phyloP scores from a whole-genome alignment of 2,888 invertebrate genomes.

The Crossocerus cetratus region DNA sequence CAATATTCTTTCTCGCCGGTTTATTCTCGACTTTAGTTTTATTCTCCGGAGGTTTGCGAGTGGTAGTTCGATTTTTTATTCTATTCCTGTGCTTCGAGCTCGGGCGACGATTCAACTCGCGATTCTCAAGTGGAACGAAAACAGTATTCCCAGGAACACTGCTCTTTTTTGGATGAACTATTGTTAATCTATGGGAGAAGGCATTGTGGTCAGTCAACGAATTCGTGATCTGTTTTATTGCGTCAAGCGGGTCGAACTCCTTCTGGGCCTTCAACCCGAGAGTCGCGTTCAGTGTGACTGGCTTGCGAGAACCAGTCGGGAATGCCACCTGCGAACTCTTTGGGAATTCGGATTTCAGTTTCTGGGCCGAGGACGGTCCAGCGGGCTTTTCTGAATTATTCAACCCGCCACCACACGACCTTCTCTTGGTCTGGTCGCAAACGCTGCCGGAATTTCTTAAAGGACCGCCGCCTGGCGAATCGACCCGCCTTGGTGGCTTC shows the following conservation, averaged over 20 bases:
- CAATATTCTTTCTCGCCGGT: background rate
- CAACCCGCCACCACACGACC: conserved; percentile 9
- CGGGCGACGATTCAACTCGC: background rate
- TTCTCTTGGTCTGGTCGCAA: conserved; percentile 1
- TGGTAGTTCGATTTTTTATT: conserved; percentile 16
- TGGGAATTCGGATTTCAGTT: conserved; percentile 23
- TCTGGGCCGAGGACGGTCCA: conserved; percentile 26
- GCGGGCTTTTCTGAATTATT: conserved; percentile 44
- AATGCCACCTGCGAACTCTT: conserved; percentile 3
- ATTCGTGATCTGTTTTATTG: conserved; percentile 29
- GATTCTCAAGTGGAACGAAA: background rate
- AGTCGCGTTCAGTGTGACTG: background rate
- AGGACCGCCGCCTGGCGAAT: background rate
- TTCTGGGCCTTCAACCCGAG: conserved; percentile 21
- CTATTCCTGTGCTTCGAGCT: conserved; percentile 15
- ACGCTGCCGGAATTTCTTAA: background rate
- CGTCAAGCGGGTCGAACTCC: conserved; percentile 40
- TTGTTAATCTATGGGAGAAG: background rate
- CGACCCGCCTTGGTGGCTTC: background rate
- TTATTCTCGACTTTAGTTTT: conserved; percentile 6
- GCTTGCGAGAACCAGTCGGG: background rate
- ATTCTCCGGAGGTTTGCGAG: background rate
- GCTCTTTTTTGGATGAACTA: background rate
- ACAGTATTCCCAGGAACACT: background rate
- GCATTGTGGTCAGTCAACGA: background rate